phyloP scores from a whole-genome alignment of 1,140 invertebrate species.

The Maniola jurtina region DNA sequence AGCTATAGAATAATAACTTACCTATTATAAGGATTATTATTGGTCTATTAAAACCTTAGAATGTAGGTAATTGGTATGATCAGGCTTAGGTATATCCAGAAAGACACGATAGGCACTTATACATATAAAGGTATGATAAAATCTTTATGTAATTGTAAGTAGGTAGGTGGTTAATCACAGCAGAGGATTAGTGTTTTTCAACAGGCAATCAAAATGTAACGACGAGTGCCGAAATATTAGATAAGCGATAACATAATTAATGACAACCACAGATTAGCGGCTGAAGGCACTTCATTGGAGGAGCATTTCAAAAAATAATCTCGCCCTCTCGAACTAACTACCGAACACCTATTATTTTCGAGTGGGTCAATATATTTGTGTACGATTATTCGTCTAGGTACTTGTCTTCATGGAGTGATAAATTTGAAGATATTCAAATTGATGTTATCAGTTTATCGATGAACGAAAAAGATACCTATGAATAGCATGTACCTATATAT shows the following conservation, averaged over 20 bases:
- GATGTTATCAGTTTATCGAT: constrained; percentile 11
- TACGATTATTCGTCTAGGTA: constrained; percentile 55
- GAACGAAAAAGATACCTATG: background rate
- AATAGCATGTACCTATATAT: background rate
- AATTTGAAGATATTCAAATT: constrained; percentile 44
- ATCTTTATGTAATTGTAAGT: too few relatives aligned
- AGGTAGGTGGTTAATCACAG: constrained; percentile 11
- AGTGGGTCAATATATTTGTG: constrained; percentile 69
- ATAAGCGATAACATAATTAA: constrained; percentile 78
- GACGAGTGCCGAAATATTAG: constrained; percentile 68
- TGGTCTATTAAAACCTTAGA: too few relatives aligned
- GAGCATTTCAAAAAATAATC: constrained; percentile 76
- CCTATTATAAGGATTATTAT: too few relatives aligned
- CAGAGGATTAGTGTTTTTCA: constrained; percentile 40
- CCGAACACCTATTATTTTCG: constrained; percentile 68
- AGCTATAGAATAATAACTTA: too few relatives aligned
- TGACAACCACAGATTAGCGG: constrained; percentile 72
- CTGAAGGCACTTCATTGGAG: constrained; percentile 72
- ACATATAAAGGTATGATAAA: too few relatives aligned
- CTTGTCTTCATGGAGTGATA: constrained; percentile 37
- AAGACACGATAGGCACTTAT: too few relatives aligned
- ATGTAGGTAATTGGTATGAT: too few relatives aligned
- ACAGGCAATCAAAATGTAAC: constrained; percentile 61
- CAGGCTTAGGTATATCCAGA: too few relatives aligned
- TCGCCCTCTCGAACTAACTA: constrained; percentile 64